A percentile compares a stretch with the other conserved stretches of the same genome.
Conservation (phyloP, 2,888 invertebrate species). For the Quadriops clusia region DNA sequence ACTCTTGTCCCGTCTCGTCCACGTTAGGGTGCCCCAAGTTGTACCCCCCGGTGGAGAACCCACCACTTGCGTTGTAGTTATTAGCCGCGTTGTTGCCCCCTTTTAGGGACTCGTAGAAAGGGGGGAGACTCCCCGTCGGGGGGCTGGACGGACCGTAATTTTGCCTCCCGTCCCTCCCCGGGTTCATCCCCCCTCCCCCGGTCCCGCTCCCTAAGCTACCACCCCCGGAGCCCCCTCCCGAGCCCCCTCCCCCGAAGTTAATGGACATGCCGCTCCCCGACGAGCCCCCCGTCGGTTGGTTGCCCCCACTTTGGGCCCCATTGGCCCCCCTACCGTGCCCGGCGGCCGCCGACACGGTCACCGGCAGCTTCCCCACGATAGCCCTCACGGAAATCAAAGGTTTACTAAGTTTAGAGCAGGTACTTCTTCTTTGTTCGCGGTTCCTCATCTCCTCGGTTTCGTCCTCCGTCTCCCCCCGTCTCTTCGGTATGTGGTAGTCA, state of each 20-base stretch:
- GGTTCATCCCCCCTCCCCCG: slow-evolving; percentile 55
- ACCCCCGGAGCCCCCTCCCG: slow-evolving; percentile 42
- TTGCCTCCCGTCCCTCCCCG: slow-evolving; percentile 68
- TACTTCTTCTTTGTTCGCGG: slow-evolving; percentile 55
- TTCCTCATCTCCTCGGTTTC: slow-evolving; percentile 57
- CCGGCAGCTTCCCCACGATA: slow-evolving; percentile 45
- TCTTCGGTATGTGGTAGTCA: slow-evolving; percentile 77
- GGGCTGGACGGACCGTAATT: slow-evolving; percentile 83
- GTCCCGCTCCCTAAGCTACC: slow-evolving; percentile 44
- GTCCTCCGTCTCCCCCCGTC: slow-evolving; percentile 55
- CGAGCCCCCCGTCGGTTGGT: slow-evolving; percentile 26
- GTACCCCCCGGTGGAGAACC: slow-evolving; percentile 53
- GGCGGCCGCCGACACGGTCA: slow-evolving; percentile 61
- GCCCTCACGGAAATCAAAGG: slow-evolving; percentile 46
- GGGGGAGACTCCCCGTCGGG: slow-evolving; percentile 77
- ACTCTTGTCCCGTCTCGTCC: slow-evolving; percentile 62
- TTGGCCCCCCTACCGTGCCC: slow-evolving; percentile 63
- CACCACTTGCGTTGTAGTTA: slow-evolving; percentile 54
- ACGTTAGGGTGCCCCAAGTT: slow-evolving; percentile 57
- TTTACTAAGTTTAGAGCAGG: slow-evolving; percentile 54
- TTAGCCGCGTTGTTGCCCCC: slow-evolving; percentile 59
- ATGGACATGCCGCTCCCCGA: slow-evolving; percentile 31
- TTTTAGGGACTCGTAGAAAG: slow-evolving; percentile 78
- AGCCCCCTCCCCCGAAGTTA: slow-evolving; percentile 34
- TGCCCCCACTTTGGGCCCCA: slow-evolving; percentile 37